Evolutionary conservation across 2,888 invertebrate genomes (phyloP).

Genomic region (Drosophila neonasuta): DNA sequence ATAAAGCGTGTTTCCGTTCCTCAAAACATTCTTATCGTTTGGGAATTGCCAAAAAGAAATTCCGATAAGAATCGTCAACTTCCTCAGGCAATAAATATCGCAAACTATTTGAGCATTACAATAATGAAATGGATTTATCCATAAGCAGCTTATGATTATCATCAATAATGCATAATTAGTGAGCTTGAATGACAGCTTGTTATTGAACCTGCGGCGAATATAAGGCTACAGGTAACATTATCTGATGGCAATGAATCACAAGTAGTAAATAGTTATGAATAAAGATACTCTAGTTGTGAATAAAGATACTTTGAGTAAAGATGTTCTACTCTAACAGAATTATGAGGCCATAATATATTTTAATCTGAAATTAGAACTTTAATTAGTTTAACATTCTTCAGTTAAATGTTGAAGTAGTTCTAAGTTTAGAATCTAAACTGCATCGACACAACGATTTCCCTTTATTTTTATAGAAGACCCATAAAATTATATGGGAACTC

Average conservation of each 20-base stretch:
- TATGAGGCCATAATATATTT: too few species aligned
- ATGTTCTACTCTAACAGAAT: too few species aligned
- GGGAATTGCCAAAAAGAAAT: constrained; percentile 2
- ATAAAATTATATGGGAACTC: neutral
- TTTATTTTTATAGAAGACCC: neutral
- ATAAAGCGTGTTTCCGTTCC: constrained; percentile 31
- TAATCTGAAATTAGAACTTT: too few species aligned
- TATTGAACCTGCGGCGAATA: neutral
- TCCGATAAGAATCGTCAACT: constrained; percentile 19
- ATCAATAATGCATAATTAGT: constrained; percentile 9
- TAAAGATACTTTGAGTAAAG: too few species aligned
- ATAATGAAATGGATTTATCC: constrained; percentile 10
- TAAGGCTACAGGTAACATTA: neutral
- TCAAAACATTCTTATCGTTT: constrained; percentile 15
- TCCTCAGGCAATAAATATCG: neutral
- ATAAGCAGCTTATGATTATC: constrained; percentile 14
- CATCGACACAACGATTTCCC: too few species aligned
- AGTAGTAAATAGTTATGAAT: neutral
- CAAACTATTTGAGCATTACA: constrained; percentile 1
- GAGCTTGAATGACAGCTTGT: neutral
- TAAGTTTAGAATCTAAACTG: too few species aligned
- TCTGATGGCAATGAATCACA: neutral
- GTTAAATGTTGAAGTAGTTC: too few species aligned
- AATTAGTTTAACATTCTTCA: too few species aligned
- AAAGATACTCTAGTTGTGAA: neutral